These are phyloP conservation scores for Chloebia gouldiae DNA, from an alignment of 2,113 vertebrate species.

Conservation along the genomic window DNA sequence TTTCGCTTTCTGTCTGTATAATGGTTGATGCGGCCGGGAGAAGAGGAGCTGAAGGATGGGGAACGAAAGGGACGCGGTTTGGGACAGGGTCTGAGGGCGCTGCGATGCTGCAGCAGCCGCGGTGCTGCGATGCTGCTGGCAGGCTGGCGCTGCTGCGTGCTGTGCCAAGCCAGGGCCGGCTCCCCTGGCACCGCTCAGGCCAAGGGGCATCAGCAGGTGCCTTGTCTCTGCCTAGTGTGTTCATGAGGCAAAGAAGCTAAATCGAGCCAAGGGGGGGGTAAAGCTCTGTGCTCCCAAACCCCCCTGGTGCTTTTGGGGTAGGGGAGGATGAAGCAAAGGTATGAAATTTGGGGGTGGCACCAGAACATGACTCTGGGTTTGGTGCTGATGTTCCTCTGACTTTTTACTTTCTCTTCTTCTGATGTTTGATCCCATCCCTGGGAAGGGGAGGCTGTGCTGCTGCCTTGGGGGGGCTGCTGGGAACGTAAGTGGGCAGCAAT, in stretches of 20 bases:
- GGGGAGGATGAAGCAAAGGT: not conserved
- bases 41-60: not conserved
- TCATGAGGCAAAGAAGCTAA: not conserved
- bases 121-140: not conserved
- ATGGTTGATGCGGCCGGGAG: rapidly evolving
- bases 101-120: not conserved
- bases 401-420: not conserved
- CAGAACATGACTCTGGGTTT: not conserved
- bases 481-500: not conserved
- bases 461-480: not conserved
- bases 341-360: not conserved
- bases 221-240: not conserved
- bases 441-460: not conserved
- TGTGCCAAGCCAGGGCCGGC: not conserved
- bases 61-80: rapidly evolving
- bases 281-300: rapidly evolving
- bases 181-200: not conserved
- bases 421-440: not conserved
- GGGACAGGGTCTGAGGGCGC: not conserved
- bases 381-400: not conserved
- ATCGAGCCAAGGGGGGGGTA: not conserved
- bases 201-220: not conserved
- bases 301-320: not conserved
- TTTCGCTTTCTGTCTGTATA: not conserved
- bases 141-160: not conserved